phyloP scores from a whole-genome alignment of 2,888 invertebrate genomes.

The Drosophila nigritarsus region DNA sequence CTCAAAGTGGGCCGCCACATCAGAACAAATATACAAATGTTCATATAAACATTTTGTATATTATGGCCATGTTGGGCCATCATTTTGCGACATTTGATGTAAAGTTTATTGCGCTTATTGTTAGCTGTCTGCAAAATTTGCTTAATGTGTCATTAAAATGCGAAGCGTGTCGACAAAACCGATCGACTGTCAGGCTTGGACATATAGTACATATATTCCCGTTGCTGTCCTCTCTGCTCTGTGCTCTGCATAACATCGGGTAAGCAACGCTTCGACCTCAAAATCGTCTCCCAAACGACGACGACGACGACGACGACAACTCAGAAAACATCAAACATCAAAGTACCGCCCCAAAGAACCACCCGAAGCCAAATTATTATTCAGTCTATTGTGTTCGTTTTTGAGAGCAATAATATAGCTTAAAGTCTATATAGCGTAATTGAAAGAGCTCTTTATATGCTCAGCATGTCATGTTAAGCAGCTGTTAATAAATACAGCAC shows the following conservation, averaged over 20 bases:
- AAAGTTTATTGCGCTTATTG: slow-evolving; percentile 77
- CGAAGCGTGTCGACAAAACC: slow-evolving; percentile 63
- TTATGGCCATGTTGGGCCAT: slow-evolving; percentile 47
- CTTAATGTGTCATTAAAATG: slow-evolving; percentile 82
- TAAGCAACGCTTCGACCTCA: slow-evolving; percentile 8
- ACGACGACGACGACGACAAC: not conserved
- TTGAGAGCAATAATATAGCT: slow-evolving; percentile 2
- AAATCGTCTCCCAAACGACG: slow-evolving; percentile 13
- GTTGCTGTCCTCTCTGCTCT: slow-evolving; percentile 14
- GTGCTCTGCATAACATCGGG: slow-evolving; percentile 1
- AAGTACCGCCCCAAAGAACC: slow-evolving; percentile 26
- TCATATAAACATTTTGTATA: slow-evolving; percentile 2
- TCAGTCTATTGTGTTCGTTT: slow-evolving; percentile 11
- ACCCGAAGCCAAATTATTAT: slow-evolving; percentile 21
- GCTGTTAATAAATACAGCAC: slow-evolving; percentile 4
- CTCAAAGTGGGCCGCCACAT: slow-evolving; percentile 47
- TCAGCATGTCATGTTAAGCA: slow-evolving; percentile 5
- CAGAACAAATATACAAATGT: slow-evolving; percentile 1
- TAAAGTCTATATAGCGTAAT: not conserved
- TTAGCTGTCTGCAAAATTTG: slow-evolving; percentile 79
- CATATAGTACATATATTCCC: slow-evolving; percentile 33
- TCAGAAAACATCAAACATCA: slow-evolving; percentile 35
- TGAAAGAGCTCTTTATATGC: not conserved
- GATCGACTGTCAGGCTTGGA: slow-evolving; percentile 56
- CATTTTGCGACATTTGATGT: slow-evolving; percentile 57